Evolutionary conservation across 2,888 invertebrate genomes (phyloP).

Genomic region (Xylocampa areola): DNA sequence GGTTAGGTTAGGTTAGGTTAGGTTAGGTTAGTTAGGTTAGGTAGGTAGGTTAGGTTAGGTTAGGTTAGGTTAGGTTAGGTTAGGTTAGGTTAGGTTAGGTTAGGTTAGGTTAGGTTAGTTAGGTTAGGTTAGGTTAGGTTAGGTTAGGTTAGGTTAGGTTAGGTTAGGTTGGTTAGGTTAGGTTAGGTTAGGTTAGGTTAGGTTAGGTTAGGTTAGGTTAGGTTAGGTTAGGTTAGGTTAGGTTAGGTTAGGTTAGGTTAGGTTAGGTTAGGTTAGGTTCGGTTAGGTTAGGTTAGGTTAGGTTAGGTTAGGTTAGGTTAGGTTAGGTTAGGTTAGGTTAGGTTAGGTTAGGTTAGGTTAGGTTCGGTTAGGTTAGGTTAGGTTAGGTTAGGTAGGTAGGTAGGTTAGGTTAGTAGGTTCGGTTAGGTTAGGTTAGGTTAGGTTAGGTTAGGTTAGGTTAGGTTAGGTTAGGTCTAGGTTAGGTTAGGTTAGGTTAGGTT

Average conservation of each 20-base stretch:
- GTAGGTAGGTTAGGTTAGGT: no score
- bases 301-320: conserved; percentile 59
- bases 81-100: no score
- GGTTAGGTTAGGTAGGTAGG: no score
- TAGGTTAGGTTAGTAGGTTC: no score
- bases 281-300: conserved; percentile 58
- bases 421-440: conserved; percentile 36
- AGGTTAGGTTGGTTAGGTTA: no score
- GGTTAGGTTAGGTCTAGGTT: no score
- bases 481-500: conserved; percentile 50
- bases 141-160: conserved; percentile 52
- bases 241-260: conserved; percentile 57
- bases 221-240: conserved; percentile 58
- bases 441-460: conserved; percentile 54
- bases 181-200: no score
- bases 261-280: no score
- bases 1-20: conserved; percentile 50
- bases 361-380: no score
- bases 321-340: conserved; percentile 59
- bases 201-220: conserved; percentile 55
- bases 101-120: conserved; percentile 50
- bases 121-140: conserved; percentile 52
- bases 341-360: no score
- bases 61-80: no score
- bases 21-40: no score